Percentiles rank a stretch among this genome's conserved stretches.
phyloP scores from a whole-genome alignment of 2,113 vertebrate genomes.

The Nanorana parkeri region DNA sequence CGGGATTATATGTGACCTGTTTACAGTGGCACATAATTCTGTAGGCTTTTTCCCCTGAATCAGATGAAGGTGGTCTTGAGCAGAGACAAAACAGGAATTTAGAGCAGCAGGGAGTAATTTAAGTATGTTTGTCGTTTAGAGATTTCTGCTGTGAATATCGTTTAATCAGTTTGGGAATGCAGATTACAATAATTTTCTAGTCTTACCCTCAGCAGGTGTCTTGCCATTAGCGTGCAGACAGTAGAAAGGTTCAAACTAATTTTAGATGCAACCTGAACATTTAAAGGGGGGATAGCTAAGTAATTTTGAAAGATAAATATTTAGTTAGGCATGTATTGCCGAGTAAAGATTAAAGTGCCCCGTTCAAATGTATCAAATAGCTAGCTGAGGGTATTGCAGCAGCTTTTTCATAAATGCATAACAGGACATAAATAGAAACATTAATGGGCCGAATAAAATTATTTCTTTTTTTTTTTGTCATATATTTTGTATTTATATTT shows the following conservation, averaged over 20 bases:
- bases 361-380: background rate
- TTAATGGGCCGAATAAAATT: no score
- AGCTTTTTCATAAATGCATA: no score
- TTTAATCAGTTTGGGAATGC: conserved; percentile 72
- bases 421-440: no score
- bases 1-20: no score
- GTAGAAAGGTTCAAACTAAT: conserved; percentile 65
- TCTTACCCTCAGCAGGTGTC: conserved; percentile 70
- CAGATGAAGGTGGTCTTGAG: conserved; percentile 59
- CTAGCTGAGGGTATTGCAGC: no score
- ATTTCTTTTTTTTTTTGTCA: no score
- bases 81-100: conserved; percentile 60
- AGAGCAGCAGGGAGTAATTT: conserved; percentile 73
- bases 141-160: conserved; percentile 75
- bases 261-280: conserved; percentile 49
- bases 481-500: no score
- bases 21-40: no score
- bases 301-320: background rate
- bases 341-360: background rate
- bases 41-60: conserved; percentile 30
- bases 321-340: background rate
- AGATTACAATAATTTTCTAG: conserved; percentile 78
- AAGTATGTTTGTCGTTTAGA: conserved; percentile 73
- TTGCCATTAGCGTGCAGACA: conserved; percentile 66
- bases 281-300: background rate